Base-by-base conservation (phyloP, 2,113 vertebrate genomes). In the Sminthopsis crassicaudata region DNA sequence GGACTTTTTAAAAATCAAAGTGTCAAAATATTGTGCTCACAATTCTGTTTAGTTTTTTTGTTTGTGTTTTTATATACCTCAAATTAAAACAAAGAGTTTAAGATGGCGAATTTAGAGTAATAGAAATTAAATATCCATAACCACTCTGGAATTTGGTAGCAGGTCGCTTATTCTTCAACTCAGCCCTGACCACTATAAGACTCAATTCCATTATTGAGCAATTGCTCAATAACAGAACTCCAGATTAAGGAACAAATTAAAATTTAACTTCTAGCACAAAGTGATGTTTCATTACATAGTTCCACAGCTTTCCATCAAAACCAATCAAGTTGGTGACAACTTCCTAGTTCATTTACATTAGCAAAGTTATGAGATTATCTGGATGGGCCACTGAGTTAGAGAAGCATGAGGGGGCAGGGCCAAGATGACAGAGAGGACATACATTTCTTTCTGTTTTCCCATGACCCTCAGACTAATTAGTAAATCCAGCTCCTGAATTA, bases 1-100 rank as follows among this genome's bases (percentile, higher is more conserved):
- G 27, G 25, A 93, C n/a, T 26, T 91, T 91, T 67, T 95, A n/a
- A 4, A n/a, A 4, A 53, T 12, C 76, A 92, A 96, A 92, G 26
- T 25, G 53, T 19, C 42, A 84, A n/a, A 22, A 2, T 84, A 84
- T 84, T 42, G 5, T 76, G 42, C 14, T 76, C 36, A 76, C 36
- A 76, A 36, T 76, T 76, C 67, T 84, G 6, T 84, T 84, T 84
- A 23, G 36, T 76, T n/a, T 76, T n/a, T 67, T n/a, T n/a, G 19
- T 51, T 51, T 48, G 48, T 48, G n/a, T n/a, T n/a, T 48, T 48
- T 48, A 76, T n/a, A 30, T 3, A n/a, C 60, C 3, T n/a, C 11
- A 76, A n/a, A 3, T 36, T 11, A 30, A n/a, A 57, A 36, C 30
- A 76, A 14, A 11, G 25, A 7, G 12, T n/a, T 14, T 36, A 76